These are phyloP conservation scores for Agelastica alni DNA, from an alignment of 2,888 invertebrate species.

Conservation along the genomic window DNA sequence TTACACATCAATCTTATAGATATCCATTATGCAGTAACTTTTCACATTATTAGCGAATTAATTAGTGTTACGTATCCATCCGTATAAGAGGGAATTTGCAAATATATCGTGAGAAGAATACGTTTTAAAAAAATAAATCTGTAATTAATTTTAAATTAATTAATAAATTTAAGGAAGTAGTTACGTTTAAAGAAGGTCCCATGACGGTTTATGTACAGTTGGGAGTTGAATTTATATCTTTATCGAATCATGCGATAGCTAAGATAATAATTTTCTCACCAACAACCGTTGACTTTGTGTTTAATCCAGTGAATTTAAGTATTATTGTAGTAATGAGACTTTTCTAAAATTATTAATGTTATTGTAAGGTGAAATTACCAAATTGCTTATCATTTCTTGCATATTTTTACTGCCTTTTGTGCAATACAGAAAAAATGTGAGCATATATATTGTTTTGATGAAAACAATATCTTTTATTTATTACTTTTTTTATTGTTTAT, in stretches of 20 bases:
- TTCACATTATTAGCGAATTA: constrained; percentile 3
- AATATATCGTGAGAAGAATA: constrained; percentile 7
- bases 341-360: no score
- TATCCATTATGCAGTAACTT: background rate
- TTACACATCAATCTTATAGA: no score
- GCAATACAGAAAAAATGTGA: no score
- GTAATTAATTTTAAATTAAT: constrained; percentile 2
- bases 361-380: no score
- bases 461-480: no score
- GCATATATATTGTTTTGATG: no score
- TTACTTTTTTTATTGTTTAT: no score
- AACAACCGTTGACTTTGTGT: background rate
- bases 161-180: constrained; percentile 7
- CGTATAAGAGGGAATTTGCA: background rate
- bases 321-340: no score
- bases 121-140: background rate
- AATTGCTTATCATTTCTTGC: no score
- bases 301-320: no score
- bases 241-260: background rate
- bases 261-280: background rate
- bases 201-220: background rate
- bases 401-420: no score
- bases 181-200: background rate
- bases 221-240: background rate
- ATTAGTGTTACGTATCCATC: background rate